Evolutionary conservation across 2,797 vertebrate genomes (phyloP).

Genomic region (Molossus alvarezi): DNA sequence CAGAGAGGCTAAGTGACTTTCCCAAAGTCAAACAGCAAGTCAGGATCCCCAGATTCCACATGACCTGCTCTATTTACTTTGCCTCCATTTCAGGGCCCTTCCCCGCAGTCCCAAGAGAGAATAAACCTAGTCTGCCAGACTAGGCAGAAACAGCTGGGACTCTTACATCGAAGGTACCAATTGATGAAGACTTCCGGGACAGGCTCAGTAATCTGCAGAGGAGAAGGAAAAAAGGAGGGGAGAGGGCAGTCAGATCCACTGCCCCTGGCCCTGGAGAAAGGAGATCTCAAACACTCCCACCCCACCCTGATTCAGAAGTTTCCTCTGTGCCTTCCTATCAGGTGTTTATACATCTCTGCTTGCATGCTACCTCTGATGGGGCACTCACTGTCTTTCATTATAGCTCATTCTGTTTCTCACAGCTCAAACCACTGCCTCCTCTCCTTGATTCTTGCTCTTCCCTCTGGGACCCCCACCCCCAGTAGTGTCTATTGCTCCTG

Average conservation of each 20-base stretch:
- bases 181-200: conserved; percentile 63
- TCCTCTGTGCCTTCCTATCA: background rate
- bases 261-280: background rate
- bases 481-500: background rate
- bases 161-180: conserved; percentile 62
- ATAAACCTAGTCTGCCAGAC: background rate
- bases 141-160: background rate
- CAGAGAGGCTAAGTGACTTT: background rate
- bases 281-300: background rate
- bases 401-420: background rate
- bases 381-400: background rate
- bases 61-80: background rate
- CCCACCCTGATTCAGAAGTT: background rate
- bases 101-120: background rate
- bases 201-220: conserved; percentile 63
- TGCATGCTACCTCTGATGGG: background rate
- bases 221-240: background rate
- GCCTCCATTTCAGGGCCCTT: background rate
- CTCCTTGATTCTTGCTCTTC: background rate
- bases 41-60: background rate
- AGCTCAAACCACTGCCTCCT: background rate
- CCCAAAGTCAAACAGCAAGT: background rate
- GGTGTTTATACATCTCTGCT: background rate
- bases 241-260: background rate
- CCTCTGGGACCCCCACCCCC: background rate